Conservation (phyloP, 2,888 invertebrate genomes). For the Andrena haemorrhoa region DNA sequence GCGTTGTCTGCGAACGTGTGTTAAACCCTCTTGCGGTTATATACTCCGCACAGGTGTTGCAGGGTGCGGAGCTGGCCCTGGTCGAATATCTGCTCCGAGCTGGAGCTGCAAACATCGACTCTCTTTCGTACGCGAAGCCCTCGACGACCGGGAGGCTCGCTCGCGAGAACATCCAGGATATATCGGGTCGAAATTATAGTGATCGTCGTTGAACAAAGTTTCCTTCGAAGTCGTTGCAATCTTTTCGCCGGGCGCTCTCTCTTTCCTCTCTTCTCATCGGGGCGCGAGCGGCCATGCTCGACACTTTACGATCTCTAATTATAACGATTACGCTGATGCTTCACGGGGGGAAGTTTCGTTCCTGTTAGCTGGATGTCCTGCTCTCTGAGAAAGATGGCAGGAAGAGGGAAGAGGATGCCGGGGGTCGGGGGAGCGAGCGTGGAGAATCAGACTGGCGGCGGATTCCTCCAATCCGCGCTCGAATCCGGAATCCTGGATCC, state of each 20-base stretch:
- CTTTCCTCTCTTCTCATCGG: constrained; percentile 1
- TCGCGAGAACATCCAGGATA: neutral
- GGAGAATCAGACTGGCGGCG: constrained; percentile 32
- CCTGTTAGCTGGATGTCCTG: constrained; percentile 58
- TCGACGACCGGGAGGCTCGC: neutral
- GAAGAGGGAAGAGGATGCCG: constrained; percentile 25
- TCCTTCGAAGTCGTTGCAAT: constrained; percentile 36
- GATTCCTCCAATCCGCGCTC: constrained; percentile 56
- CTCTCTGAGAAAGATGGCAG: constrained; percentile 59
- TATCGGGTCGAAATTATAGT: constrained; percentile 56
- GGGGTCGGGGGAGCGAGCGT: constrained; percentile 10
- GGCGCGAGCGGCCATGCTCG: constrained; percentile 54
- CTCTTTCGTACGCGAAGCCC: neutral
- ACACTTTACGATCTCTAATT: constrained; percentile 74
- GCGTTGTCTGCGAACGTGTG: constrained; percentile 81
- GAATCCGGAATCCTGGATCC: constrained; percentile 35
- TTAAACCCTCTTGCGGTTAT: constrained; percentile 81
- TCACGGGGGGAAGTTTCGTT: constrained; percentile 66
- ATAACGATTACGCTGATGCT: constrained; percentile 72
- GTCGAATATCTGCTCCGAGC: constrained; percentile 8
- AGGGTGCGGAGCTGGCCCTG: neutral
- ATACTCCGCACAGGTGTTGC: constrained; percentile 70
- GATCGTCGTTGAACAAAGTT: constrained; percentile 63
- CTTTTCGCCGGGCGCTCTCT: constrained; percentile 11
- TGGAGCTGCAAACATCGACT: neutral